Evolutionary conservation across 1,140 invertebrate genomes (phyloP).

Genomic region (Sycophaga agraensis): DNA sequence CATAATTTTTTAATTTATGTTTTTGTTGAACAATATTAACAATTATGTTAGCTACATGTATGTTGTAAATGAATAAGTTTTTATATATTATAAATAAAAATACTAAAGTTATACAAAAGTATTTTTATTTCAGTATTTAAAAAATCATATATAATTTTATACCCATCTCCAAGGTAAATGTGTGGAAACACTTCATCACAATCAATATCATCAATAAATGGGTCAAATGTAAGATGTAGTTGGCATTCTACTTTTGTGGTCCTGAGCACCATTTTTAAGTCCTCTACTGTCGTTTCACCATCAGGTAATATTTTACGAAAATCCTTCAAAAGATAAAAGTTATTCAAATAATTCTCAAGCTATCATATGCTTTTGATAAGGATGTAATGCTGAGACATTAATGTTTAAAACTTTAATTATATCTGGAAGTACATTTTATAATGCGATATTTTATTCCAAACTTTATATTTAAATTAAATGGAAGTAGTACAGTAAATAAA

Average conservation of each 20-base stretch:
- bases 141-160: too few relatives aligned
- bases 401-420: conserved; percentile 3
- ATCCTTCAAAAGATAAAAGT: conserved; percentile 32
- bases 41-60: too few relatives aligned
- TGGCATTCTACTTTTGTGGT: too few relatives aligned
- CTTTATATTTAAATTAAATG: too few relatives aligned
- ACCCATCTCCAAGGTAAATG: conserved; percentile 77
- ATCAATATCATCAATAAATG: conserved; percentile 53
- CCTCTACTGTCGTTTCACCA: conserved; percentile 52
- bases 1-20: neutral
- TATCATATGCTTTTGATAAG: neutral
- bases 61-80: too few relatives aligned
- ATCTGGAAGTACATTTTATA: too few relatives aligned
- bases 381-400: neutral
- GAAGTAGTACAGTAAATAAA: too few relatives aligned
- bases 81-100: neutral
- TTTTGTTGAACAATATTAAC: too few relatives aligned
- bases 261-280: conserved; percentile 50
- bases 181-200: conserved; percentile 79
- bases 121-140: too few relatives aligned
- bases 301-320: conserved; percentile 35
- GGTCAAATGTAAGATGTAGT: too few relatives aligned
- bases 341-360: neutral
- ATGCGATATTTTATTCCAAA: too few relatives aligned
- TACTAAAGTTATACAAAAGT: too few relatives aligned